Evolutionary conservation across 2,888 invertebrate species (phyloP).

Genomic region (Brassicogethes aeneus): DNA sequence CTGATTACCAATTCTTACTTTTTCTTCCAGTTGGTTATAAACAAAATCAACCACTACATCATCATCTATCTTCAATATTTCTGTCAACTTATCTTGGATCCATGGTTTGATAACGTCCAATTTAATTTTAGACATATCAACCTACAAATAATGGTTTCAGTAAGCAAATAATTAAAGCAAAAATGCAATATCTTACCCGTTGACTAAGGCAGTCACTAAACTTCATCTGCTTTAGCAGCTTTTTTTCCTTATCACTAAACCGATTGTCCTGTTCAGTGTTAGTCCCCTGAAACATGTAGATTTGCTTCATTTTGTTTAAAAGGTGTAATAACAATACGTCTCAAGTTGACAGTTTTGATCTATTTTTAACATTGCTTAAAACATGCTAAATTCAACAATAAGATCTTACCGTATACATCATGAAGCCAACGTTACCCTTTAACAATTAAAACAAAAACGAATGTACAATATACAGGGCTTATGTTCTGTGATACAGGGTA

Average conservation of each 20-base stretch:
- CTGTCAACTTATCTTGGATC: constrained; percentile 95
- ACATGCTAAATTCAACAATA: constrained; percentile 2
- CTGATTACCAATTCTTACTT: constrained; percentile 47
- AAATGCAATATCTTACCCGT: constrained; percentile 53
- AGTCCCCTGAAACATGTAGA: constrained; percentile 66
- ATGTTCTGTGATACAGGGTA: not conserved
- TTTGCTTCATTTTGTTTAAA: constrained; percentile 8
- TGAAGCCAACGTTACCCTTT: constrained; percentile 13
- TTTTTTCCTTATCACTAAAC: constrained; percentile 99
- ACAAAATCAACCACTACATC: constrained; percentile 99
- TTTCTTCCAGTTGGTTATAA: constrained; percentile 94
- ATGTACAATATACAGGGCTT: not conserved
- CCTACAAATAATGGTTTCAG: constrained; percentile 44
- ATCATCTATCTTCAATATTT: constrained; percentile 94
- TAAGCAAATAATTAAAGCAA: not conserved
- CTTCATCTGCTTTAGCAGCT: constrained; percentile 96
- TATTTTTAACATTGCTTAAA: constrained; percentile 8
- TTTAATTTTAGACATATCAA: constrained; percentile 98
- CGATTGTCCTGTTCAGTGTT: constrained; percentile 98
- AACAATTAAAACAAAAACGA: not conserved
- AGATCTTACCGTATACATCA: constrained; percentile 36
- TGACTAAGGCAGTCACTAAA: constrained; percentile 90
- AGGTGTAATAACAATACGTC: not conserved
- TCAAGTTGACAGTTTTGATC: constrained; percentile 13
- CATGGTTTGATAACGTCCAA: constrained; percentile 97